A percentile compares a stretch with the other conserved stretches of the same genome.
Evolutionary conservation across 1,140 invertebrate species (phyloP).

Genomic region (Drosophila grimshawi): DNA sequence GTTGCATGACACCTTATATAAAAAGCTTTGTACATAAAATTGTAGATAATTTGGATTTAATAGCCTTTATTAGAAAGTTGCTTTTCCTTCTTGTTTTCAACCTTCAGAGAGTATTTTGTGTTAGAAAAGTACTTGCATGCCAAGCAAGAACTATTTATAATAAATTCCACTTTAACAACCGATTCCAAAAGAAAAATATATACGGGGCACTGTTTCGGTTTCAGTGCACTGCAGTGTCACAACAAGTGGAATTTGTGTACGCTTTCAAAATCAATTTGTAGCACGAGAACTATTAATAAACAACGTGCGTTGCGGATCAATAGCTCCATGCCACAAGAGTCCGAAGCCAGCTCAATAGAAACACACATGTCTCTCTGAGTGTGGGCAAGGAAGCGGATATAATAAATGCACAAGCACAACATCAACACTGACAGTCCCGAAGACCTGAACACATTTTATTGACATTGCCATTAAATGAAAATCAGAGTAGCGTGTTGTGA

Average conservation of each 20-base stretch:
- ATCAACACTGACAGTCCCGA: slow-evolving; percentile 1
- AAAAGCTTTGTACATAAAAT: too few species aligned
- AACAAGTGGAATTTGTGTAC: slow-evolving; percentile 35
- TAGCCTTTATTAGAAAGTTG: neutral
- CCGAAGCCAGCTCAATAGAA: neutral
- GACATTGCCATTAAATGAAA: slow-evolving; percentile 40
- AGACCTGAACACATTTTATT: slow-evolving; percentile 20
- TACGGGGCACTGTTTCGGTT: neutral
- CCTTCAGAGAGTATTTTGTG: too few species aligned
- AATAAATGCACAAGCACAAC: slow-evolving; percentile 35
- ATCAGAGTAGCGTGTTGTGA: slow-evolving; percentile 1
- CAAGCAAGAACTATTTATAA: neutral
- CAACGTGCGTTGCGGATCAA: slow-evolving; percentile 40
- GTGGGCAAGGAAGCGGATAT: slow-evolving; percentile 3
- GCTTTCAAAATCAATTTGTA: slow-evolving; percentile 20
- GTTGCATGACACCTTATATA: too few species aligned
- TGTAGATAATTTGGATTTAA: too few species aligned
- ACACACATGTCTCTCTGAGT: slow-evolving; percentile 5
- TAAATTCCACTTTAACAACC: slow-evolving; percentile 1
- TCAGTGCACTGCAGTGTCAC: slow-evolving; percentile 21
- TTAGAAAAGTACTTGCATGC: too few species aligned
- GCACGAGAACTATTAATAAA: slow-evolving; percentile 12
- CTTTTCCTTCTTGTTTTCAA: neutral
- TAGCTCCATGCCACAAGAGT: neutral
- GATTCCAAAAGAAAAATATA: slow-evolving; percentile 1